Base-by-base conservation (phyloP, 1,140 invertebrate genomes). In the Hirudo medicinalis region DNA sequence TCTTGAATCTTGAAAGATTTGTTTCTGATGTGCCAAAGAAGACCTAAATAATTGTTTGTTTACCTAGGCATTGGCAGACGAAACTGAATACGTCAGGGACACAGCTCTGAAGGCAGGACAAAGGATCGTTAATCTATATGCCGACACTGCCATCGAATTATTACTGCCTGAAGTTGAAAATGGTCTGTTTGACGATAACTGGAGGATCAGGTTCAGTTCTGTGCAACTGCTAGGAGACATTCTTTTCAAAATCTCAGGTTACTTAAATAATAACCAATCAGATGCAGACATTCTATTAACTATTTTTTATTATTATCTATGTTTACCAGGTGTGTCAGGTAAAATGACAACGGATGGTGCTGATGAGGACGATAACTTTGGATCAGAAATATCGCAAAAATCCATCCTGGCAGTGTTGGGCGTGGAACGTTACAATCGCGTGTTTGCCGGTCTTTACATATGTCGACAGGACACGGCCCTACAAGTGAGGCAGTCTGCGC, bases 341-440 rank as follows among this genome's bases (percentile, higher is more conserved):
- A 99, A 99, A 83, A 98, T 98, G 93, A 95, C 91, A 20, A 98
- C 96, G 0, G 94, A 97, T 83, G 97, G 94, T 2, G 92, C 92
- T 4, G 91, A 90, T 76, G 96, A 99, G 80, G 96, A 99, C 82
- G 96, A 99, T 79, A 99, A 97, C 80, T 97, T 99, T 83, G 96
- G 95, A 70, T 97, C 96, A 0, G 95, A 98, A 82, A 89, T 92
- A 76, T 96, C 93, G 0, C 93, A 97, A 77, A 92, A 97, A 79
- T 91, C 91, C 0, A 97, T 99, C 75, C 89, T 96, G 71, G 86
- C 86, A 27, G 88, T 90, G 9, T 83, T 98, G 8, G 95, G 96
- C 15, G 85, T 85, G 5, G 92, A 97, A 76, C 84, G 93, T 69
- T 84, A 94, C 71, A 97, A 99, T 80, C 82, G 93, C 53, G 94